Conservation (phyloP, 1,140 invertebrate species). For the Pseudomyrmex dendroicus region DNA sequence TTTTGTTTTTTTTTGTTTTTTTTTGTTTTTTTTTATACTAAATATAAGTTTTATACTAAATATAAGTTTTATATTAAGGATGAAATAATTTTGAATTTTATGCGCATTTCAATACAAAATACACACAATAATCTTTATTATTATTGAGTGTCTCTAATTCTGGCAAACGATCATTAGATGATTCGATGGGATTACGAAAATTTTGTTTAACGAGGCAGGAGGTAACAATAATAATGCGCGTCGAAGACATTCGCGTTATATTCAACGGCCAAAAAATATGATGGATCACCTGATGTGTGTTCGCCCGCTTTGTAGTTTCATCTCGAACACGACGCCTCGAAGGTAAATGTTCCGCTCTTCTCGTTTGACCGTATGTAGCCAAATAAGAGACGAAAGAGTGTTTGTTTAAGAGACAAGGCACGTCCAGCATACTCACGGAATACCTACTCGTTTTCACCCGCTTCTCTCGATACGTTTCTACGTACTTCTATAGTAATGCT, state of each 20-base stretch:
- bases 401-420: conserved; percentile 72
- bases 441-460: conserved; percentile 60
- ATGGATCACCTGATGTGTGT: conserved; percentile 56
- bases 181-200: neutral
- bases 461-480: conserved; percentile 45
- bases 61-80: no score
- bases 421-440: conserved; percentile 62
- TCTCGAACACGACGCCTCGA: conserved; percentile 45
- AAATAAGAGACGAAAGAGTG: conserved; percentile 70
- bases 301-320: conserved; percentile 21
- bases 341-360: conserved; percentile 65
- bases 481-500: conserved; percentile 45
- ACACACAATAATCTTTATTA: neutral
- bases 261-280: conserved; percentile 39
- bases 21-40: no score
- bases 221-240: conserved; percentile 21
- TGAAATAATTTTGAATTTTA: no score
- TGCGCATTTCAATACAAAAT: no score
- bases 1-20: no score
- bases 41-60: no score
- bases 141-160: neutral
- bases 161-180: neutral
- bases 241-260: conserved; percentile 18
- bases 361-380: conserved; percentile 68
- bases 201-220: neutral